phyloP scores from a whole-genome alignment of 2,888 invertebrate genomes.

The Apotomis capreana region DNA sequence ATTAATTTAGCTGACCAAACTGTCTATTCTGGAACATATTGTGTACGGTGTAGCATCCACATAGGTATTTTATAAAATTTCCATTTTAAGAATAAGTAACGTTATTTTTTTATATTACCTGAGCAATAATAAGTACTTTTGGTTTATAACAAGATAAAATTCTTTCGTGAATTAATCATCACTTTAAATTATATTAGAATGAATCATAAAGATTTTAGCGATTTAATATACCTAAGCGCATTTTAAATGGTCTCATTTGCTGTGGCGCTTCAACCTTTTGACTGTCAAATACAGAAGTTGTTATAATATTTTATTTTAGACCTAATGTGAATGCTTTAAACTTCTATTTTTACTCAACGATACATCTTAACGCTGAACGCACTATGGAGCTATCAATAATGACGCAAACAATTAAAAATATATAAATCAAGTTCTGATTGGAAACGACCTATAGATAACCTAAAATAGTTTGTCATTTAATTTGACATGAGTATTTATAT shows the following conservation, averaged over 20 bases:
- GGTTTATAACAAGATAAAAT: background rate
- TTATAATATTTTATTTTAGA: background rate
- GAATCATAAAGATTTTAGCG: background rate
- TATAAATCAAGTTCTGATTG: constrained; percentile 34
- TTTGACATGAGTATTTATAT: constrained; percentile 66
- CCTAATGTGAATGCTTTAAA: background rate
- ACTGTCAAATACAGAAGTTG: constrained; percentile 9
- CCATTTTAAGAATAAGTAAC: too few species aligned
- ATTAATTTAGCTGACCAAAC: too few species aligned
- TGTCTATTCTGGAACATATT: background rate
- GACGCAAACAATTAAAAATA: constrained; percentile 7
- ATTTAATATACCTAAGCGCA: background rate
- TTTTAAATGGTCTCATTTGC: background rate
- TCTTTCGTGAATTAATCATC: background rate
- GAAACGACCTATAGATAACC: constrained; percentile 58
- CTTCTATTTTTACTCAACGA: background rate
- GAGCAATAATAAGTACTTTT: background rate
- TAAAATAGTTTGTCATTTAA: constrained; percentile 64
- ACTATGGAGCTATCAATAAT: constrained; percentile 9
- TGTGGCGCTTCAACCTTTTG: constrained; percentile 2
- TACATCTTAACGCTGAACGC: background rate
- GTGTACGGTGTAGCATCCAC: too few species aligned
- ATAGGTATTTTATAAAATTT: too few species aligned
- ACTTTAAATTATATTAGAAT: background rate
- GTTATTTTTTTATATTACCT: background rate